Conservation (phyloP, 2,797 vertebrate genomes). For the Poecilia gillii region DNA sequence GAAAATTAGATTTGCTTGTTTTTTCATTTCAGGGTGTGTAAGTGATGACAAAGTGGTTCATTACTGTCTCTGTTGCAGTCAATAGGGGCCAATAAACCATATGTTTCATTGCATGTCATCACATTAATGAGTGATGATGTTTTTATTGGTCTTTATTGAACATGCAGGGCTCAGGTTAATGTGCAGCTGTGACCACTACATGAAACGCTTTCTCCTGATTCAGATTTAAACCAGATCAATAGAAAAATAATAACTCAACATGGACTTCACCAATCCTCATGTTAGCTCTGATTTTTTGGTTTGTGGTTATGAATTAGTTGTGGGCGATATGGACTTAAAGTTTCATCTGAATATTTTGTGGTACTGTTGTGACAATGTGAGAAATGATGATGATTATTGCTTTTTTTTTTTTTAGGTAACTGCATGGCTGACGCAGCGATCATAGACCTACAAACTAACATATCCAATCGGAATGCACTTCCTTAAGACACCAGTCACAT, state of each 20-base stretch:
- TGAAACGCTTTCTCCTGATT: neutral
- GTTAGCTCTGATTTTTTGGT: neutral
- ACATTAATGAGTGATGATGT: neutral
- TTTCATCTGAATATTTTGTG: too few relatives aligned
- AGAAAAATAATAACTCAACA: neutral
- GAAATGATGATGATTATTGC: too few relatives aligned
- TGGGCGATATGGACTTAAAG: too few relatives aligned
- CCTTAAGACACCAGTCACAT: too few relatives aligned
- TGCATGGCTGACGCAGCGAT: too few relatives aligned
- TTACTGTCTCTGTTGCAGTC: neutral
- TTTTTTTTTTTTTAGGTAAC: too few relatives aligned
- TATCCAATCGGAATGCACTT: too few relatives aligned
- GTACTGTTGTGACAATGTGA: too few relatives aligned
- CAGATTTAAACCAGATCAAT: neutral
- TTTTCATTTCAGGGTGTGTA: neutral
- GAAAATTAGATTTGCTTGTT: neutral
- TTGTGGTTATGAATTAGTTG: neutral
- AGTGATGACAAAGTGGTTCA: neutral
- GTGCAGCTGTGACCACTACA: neutral
- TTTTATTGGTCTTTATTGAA: neutral
- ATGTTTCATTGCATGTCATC: neutral
- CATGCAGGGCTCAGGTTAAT: neutral
- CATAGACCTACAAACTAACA: too few relatives aligned
- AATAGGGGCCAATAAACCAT: neutral
- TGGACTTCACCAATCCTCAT: neutral